Evolutionary conservation across 1,140 invertebrate genomes (phyloP), one percentile per base, ranked within the genome.

Genomic region (Anadara kagoshimensis): DNA sequence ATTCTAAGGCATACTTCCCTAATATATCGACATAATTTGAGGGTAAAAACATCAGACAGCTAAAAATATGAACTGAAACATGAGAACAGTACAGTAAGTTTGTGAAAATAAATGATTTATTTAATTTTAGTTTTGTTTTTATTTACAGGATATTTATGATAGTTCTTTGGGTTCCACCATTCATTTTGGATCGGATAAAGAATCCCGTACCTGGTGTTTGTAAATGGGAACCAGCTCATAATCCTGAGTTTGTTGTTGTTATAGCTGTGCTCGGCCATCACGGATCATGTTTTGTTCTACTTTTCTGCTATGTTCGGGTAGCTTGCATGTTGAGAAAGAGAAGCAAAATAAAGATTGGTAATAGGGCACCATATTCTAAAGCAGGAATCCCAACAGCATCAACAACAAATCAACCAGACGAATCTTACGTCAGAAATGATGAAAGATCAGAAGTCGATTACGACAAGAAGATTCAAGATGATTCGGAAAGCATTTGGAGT

Each of bases 181-280:
- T 85, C 72, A 75, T 88, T 20, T 63, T 80, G n/a, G 88, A 89
- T 74, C 69, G 88, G 0, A 51, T 88, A 3, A 56, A 72, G 41
- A 53, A 69, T 14, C 71, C 74, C 0, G 77, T 74, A 1, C 14
- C 0, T 18, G 20, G 12, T 47, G 69, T 81, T 29, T 89, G 88
- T 68, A 81, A 76, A 29, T 89, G 87, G 87, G 86, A 88, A 47
- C 85, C 88, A 1, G 82, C 84, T 0, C 49, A 81, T 11, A 89
- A 89, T 77, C 73, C 70, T 20, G 80, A 84, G 53, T 85, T 85
- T 72, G 88, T 89, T n/a, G 64, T 87, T n/a, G 83, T 87, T 49
- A 83, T 89, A 22, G 87, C 85, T 18, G 68, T 82, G 45, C 53
- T 89, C n/a, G 88, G 88, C 4, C 88, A 89, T 70, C 88, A 89